phyloP scores from a whole-genome alignment of 1,140 invertebrate species.

The Ceratosolen fusciceps region DNA sequence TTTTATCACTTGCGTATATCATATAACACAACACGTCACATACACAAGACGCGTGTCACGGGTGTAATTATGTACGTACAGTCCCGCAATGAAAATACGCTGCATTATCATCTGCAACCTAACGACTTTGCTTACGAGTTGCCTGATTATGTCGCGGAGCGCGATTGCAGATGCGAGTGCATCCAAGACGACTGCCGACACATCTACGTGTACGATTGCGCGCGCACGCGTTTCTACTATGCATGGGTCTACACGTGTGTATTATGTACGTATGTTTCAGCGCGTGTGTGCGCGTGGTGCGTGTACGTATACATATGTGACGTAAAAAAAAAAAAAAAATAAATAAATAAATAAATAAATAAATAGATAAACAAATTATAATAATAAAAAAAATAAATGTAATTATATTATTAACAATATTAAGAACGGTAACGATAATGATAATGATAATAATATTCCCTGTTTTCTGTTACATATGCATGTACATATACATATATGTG shows the following conservation, averaged over 20 bases:
- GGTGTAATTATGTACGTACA: constrained; percentile 47
- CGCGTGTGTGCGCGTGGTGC: neutral
- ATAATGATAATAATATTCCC: constrained; percentile 49
- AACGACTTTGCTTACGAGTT: constrained; percentile 55
- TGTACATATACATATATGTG: constrained; percentile 7
- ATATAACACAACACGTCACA: constrained; percentile 24
- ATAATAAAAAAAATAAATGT: no score
- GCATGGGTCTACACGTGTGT: neutral
- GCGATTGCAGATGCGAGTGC: constrained; percentile 58
- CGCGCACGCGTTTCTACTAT: neutral
- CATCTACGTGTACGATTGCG: neutral
- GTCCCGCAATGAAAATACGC: constrained; percentile 39
- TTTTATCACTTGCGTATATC: neutral
- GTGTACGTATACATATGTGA: constrained; percentile 26
- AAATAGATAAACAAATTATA: no score
- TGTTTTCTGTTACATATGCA: constrained; percentile 49
- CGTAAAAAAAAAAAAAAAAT: no score
- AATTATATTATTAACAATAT: constrained; percentile 32
- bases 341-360: no score
- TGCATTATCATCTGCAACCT: constrained; percentile 59
- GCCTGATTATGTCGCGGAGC: constrained; percentile 46
- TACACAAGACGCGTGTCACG: constrained; percentile 31
- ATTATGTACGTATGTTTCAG: neutral
- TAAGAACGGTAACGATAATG: constrained; percentile 41
- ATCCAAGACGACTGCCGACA: constrained; percentile 53